A percentile compares a stretch with the other conserved stretches of the same genome.
Evolutionary conservation across 2,113 vertebrate genomes (phyloP).

Genomic region (Melanocharis versteri): DNA sequence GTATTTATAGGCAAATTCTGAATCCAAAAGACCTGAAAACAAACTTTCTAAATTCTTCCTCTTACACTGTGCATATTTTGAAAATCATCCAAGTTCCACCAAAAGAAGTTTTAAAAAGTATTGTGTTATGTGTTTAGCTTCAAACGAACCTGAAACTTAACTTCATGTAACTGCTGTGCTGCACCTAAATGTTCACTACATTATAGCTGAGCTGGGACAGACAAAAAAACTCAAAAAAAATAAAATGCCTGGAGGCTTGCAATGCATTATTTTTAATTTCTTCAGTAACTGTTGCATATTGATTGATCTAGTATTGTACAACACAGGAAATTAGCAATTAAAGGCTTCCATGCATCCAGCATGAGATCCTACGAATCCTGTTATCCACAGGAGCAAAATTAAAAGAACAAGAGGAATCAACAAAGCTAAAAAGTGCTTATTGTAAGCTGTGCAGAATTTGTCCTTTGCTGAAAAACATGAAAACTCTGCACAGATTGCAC

Average conservation of each 20-base stretch:
- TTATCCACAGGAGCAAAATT: constrained; percentile 4
- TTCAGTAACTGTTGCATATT: background rate
- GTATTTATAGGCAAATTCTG: background rate
- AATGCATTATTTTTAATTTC: background rate
- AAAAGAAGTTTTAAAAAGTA: too few species aligned
- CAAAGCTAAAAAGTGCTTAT: background rate
- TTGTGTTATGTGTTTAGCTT: background rate
- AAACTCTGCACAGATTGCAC: background rate
- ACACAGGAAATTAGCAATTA: constrained; percentile 6
- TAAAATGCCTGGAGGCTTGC: background rate
- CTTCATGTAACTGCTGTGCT: background rate
- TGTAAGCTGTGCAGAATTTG: background rate
- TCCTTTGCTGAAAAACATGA: background rate
- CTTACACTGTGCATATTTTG: background rate
- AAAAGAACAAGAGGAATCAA: background rate
- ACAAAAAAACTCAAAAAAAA: background rate
- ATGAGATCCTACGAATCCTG: constrained; percentile 2
- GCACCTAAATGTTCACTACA: background rate
- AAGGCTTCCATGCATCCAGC: background rate
- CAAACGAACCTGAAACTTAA: background rate
- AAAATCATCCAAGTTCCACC: background rate
- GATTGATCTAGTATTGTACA: background rate
- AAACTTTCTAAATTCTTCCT: background rate
- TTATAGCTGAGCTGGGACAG: background rate
- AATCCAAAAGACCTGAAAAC: background rate